A percentile compares a stretch with the other conserved stretches of the same genome.
Evolutionary conservation across 2,113 vertebrate genomes (phyloP).

Genomic region (Prietella phreatophila): DNA sequence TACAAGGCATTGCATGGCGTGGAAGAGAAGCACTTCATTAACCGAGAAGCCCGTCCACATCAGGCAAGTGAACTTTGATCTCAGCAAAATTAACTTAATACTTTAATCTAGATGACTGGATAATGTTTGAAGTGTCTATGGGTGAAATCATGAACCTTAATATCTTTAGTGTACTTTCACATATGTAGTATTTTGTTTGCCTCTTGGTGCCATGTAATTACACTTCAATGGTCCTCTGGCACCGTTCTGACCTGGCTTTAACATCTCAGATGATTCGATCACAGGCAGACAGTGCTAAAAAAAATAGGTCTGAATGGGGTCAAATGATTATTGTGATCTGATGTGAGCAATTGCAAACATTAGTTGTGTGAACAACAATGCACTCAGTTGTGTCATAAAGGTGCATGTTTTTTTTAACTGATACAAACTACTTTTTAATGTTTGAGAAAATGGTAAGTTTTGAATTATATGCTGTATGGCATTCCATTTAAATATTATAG

Average conservation of each 20-base stretch:
- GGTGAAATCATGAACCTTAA: not conserved
- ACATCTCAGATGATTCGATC: not conserved
- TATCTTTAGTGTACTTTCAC: not conserved
- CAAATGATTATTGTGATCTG: not conserved
- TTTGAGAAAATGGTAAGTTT: not conserved
- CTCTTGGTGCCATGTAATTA: not conserved
- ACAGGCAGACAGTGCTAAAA: not conserved
- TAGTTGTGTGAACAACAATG: not conserved
- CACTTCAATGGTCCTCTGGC: not conserved
- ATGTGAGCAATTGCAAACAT: not conserved
- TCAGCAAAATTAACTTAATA: not conserved
- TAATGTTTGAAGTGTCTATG: not conserved
- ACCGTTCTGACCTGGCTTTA: not conserved
- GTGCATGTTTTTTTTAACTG: not conserved
- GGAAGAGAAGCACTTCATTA: slow-evolving; percentile 72
- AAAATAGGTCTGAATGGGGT: not conserved
- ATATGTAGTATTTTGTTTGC: not conserved
- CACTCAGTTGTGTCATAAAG: not conserved
- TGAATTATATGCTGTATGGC: not conserved
- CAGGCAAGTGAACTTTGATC: slow-evolving; percentile 72
- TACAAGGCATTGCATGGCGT: slow-evolving; percentile 76
- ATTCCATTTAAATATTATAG: not conserved
- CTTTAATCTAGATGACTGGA: not conserved
- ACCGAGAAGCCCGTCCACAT: slow-evolving; percentile 82
- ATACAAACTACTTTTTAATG: not conserved